Percentiles rank a stretch among this genome's conserved stretches.
phyloP scores from a whole-genome alignment of 2,113 vertebrate genomes.

The Apodemus sylvaticus region DNA sequence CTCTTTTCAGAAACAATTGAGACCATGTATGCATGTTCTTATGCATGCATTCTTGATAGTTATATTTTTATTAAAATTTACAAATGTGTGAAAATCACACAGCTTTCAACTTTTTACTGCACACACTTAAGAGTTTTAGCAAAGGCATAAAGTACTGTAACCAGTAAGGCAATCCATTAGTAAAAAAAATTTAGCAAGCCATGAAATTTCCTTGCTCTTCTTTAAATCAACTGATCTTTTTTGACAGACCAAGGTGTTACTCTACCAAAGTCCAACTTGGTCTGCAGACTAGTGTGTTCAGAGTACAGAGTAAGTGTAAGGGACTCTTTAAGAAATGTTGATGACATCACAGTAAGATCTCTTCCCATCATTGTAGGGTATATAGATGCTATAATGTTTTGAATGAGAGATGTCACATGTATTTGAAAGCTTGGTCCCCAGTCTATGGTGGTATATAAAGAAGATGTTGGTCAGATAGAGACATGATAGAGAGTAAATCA shows the following conservation, averaged over 20 bases:
- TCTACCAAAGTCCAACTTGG: not conserved
- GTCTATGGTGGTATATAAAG: not conserved
- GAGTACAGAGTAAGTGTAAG: not conserved
- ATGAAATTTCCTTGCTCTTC: not conserved
- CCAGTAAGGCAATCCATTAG: not conserved
- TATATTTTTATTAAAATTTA: not conserved
- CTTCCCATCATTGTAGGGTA: not conserved
- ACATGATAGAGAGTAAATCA: not conserved
- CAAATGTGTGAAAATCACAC: not conserved
- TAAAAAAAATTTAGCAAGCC: not conserved
- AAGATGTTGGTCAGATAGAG: not conserved
- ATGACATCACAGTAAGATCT: not conserved
- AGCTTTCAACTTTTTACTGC: not conserved
- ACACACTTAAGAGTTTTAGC: not conserved
- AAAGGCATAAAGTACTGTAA: not conserved
- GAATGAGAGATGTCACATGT: not conserved
- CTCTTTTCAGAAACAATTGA: not conserved
- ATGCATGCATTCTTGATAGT: not conserved
- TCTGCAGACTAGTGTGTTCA: not conserved
- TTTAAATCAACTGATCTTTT: not conserved
- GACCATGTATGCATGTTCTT: not conserved
- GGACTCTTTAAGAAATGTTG: not conserved
- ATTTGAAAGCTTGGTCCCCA: not conserved
- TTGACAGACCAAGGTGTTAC: not conserved
- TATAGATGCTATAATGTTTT: not conserved